Base-by-base conservation (phyloP, 2,113 vertebrate species). In the Campylomormyrus numenius region DNA sequence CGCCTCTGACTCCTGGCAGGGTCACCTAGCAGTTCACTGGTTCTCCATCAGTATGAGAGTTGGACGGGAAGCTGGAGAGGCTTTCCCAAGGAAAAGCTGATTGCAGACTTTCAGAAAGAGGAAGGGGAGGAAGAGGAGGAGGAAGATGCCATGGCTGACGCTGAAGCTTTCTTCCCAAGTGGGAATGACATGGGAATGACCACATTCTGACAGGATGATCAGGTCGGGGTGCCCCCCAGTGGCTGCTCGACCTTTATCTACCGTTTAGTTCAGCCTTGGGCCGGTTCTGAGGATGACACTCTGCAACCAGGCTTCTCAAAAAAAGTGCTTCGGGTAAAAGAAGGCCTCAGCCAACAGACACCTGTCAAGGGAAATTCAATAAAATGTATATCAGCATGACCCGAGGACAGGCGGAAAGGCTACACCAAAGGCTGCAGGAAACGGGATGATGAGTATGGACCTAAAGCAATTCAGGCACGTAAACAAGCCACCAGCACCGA, bases 41-140 rank as follows among this genome's bases (percentile, higher is more conserved):
- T 39, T 31, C 46, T 17, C 15, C n/a, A 86, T 86, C 87, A 90
- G 66, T 39, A 66, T 35, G 91, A 90, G 45, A 85, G 90, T 83
- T 1, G 50, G 58, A 45, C 15, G 49, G 21, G 52, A 87, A 31
- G 83, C 74, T 83, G 58, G 42, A 3, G 50, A 77, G 87, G 46
- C 52, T 74, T 77, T 90, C 17, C 8, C 21, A 58, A 48, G 35
- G 21, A 56, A n/a, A 85, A 91, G 49, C 17, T 66, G 70, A 77
- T 13, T 31, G 27, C 27, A 39, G 31, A 13, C 27, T 77, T 77
- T 35, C 31, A 77, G 70, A 39, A 15, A 77, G 31, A 39, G 70
- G 70, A 31, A 31, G 11, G 31, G 70, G 70, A 31, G 27, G 10
- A 77, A 2, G 70, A 39, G 70, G 74, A 90, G 74, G 49, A 87